phyloP scores from a whole-genome alignment of 2,888 invertebrate species.

The Urechis unicinctus region DNA sequence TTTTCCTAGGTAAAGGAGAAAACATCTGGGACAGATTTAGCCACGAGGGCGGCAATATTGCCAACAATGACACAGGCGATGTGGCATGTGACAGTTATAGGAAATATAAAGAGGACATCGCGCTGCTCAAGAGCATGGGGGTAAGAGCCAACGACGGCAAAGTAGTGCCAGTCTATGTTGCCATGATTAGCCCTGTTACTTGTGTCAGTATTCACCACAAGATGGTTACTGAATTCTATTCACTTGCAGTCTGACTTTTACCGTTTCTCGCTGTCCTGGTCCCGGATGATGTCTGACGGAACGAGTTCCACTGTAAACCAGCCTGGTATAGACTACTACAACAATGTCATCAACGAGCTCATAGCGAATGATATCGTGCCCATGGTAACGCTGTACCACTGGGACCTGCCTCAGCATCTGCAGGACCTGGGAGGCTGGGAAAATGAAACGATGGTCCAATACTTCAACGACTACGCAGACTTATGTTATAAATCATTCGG shows the following conservation, averaged over 20 bases:
- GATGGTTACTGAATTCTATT: no score
- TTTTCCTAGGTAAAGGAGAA: constrained; percentile 34
- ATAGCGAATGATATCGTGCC: constrained; percentile 58
- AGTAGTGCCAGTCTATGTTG: no score
- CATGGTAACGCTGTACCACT: constrained; percentile 55
- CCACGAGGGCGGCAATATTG: constrained; percentile 52
- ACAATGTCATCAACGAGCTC: constrained; percentile 66
- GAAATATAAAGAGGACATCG: constrained; percentile 57
- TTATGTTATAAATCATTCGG: constrained; percentile 32
- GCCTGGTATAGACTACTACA: constrained; percentile 58
- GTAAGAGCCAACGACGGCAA: no score
- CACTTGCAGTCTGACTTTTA: constrained; percentile 16
- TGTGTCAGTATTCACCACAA: no score
- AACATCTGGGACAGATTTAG: constrained; percentile 63
- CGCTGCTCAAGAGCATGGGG: constrained; percentile 55
- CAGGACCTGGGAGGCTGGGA: constrained; percentile 40
- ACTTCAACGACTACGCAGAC: constrained; percentile 32
- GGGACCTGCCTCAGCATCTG: constrained; percentile 38
- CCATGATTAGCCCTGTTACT: no score
- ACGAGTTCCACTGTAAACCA: constrained; percentile 53
- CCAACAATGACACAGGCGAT: constrained; percentile 50
- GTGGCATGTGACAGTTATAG: constrained; percentile 63
- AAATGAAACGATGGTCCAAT: constrained; percentile 25
- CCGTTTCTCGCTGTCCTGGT: constrained; percentile 59
- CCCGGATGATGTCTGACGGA: constrained; percentile 63